Base-by-base conservation (phyloP, 1,140 invertebrate genomes). In the Macrotrachela quadricornifera region DNA sequence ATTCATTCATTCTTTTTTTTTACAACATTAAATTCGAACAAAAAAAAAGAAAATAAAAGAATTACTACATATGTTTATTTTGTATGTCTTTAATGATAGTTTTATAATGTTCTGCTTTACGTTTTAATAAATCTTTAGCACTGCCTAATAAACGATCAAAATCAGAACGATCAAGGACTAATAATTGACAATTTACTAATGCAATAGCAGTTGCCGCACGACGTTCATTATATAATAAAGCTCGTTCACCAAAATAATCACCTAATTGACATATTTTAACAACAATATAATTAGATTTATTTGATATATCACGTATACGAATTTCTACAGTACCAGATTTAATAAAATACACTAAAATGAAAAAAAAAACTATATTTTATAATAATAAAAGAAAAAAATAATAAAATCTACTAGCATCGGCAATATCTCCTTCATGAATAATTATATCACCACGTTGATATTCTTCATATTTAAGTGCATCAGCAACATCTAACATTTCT, bases 401-500 rank as follows among this genome's bases (percentile, higher is more conserved):
- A 62, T 79, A 78, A 59, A 8, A 4, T 30, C 8, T 30, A 30
- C 21, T 90, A 45, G 87, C 88, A 70, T 92, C 84, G 42, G 86
- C 90, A 13, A 76, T 77, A 65, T 94, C 85, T 11, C 86, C 70
- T 72, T 92, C 85, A 64, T 79, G 78, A 60, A 95, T 91, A 63
- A 94, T 91, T 61, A 78, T 73, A 56, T 85, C 79, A 48, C 80
- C 80, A 62, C 80, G 74, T 46, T 72, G 65, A 68, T 78, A 86
- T 30, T 75, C 74, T 65, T 80, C 80, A 36, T 86, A 80, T 59
- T 80, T 74, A 46, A 95, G 74, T 45, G 90, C 90, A 72, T 95
- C 88, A 44, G 86, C 86, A 55, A 95, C 73, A 74, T 94, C 94
- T 79, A 92, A 85, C 59, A 86, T 76, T 68, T 95, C 90, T n/a